Evolutionary conservation across 2,888 invertebrate genomes (phyloP), one percentile per base, ranked within the genome.

Genomic region (Drosophila colorata): DNA sequence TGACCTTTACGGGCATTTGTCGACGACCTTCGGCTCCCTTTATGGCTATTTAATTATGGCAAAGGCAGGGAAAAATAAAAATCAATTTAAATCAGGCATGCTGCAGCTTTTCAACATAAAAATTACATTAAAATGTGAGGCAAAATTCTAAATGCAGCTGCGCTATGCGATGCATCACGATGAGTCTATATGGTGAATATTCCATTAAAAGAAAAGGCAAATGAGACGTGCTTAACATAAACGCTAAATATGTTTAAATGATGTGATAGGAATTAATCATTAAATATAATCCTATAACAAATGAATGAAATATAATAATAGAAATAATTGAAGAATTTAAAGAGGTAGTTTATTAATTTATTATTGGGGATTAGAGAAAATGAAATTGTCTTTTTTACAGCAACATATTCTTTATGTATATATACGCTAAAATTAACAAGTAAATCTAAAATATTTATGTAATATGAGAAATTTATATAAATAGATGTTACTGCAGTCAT

Each of bases 21-120:
- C 61, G 65, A 18, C 48, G 78, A 75, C 87, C 81, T 81, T 78
- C 72, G 55, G 23, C 68, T 73, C 75, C 78, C 82, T 84, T 80
- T 84, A 78, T 69, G 56, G 66, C 47, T 49, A 52, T 74, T 80
- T 72, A 74, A 80, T 78, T 72, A 70, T 56, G 61, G 44, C 43
- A 33, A 14, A 44, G 61, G 18, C 37, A 52, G 35, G 23, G 23
- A 41, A 38, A 16, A 37, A 43, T 33, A 48, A 58, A 56, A 41
- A 44, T 70, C 51, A 44, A 74, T 76, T 71, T 20, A 51, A 66
- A 56, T 59, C 44, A 28, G 56, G 13, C 43, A 70, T 31, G 55
- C 41, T 46, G 47, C 51, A 31, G 9, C 44, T 23, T 13, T n/a
- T 9, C 37, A 46, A 37, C 59, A 69, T 51, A 40, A 33, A 35